Conservation (phyloP, 2,888 invertebrate species). For the Globia sparganii region DNA sequence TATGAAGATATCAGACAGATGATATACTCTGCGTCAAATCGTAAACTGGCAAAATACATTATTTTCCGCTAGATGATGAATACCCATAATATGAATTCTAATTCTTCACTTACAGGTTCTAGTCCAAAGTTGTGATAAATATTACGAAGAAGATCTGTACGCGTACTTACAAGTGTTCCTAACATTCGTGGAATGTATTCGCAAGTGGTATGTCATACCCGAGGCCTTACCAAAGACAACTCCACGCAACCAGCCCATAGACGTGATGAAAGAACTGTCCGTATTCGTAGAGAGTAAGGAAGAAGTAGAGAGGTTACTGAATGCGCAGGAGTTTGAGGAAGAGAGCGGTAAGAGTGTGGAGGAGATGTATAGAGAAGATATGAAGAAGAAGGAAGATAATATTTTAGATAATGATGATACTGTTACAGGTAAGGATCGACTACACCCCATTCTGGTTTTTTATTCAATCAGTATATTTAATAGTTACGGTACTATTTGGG, state of each 20-base stretch:
- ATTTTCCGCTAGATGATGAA: neutral
- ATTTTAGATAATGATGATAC: constrained; percentile 80
- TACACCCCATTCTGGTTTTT: neutral
- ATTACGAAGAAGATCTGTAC: constrained; percentile 90
- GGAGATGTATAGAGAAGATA: constrained; percentile 89
- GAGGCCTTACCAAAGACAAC: constrained; percentile 22
- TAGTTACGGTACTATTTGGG: neutral
- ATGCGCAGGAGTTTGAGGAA: constrained; percentile 78
- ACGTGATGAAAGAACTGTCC: constrained; percentile 79
- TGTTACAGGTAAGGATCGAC: constrained; percentile 74
- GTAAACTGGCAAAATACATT: neutral
- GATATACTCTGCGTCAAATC: neutral
- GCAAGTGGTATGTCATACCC: constrained; percentile 85
- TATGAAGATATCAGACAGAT: neutral
- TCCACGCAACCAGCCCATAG: constrained; percentile 58
- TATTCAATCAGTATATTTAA: neutral
- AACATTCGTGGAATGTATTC: constrained; percentile 92
- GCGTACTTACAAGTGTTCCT: constrained; percentile 93
- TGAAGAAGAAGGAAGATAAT: constrained; percentile 80
- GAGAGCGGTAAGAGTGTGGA: constrained; percentile 81
- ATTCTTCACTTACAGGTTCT: constrained; percentile 76
- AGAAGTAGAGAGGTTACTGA: constrained; percentile 79
- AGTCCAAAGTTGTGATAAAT: constrained; percentile 90
- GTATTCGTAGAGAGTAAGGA: constrained; percentile 81
- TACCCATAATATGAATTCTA: no score